Evolutionary conservation across 2,888 invertebrate species (phyloP), one percentile per base, ranked within the genome.

Genomic region (Microplitis manilae): DNA sequence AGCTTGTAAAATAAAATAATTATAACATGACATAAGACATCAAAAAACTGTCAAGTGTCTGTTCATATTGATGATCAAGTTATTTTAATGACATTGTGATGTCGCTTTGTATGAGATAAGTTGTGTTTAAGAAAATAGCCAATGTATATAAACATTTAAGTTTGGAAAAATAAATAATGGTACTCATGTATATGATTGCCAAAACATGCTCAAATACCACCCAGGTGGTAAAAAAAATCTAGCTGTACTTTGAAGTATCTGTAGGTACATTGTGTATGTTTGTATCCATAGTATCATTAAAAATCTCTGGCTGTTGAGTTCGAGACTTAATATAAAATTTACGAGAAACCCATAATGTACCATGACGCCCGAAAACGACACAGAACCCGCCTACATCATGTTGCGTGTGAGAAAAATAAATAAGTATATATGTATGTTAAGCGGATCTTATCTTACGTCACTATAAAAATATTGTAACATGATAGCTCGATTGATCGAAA

Each of bases 401-500:
- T 41, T 17, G 17, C 68, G 68, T 70, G 74, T 65, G 73, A 60
- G 70, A n/a, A 67, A 59, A 78, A 39, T 61, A 50, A 50, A 50
- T 50, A 50, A 13, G 50, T 50, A 50, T 50, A 50, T 50, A 50
- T 50, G 13, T 50, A 50, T 50, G 9, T 13, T 13, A 50, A 50
- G 13, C 50, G 50, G 13, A 50, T 50, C 50, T 50, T 13, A 50
- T 13, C 8, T 50, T 50, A 13, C 50, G 50, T 50, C 50, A 50
- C 50, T 50, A 13, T 50, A 13, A 50, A 50, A 50, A 50, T 50
- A 50, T 50, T 50, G 78, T 76, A 75, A 80, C 81, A 50, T 50
- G 84, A 87, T 86, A 83, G 81, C 85, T 83, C 85, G 84, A 85
- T 81, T 82, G 84, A 86, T 87, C 84, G 84, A 84, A 84, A 85